Base-by-base conservation (phyloP, 2,888 invertebrate genomes). In the Drosophila anomelani region DNA sequence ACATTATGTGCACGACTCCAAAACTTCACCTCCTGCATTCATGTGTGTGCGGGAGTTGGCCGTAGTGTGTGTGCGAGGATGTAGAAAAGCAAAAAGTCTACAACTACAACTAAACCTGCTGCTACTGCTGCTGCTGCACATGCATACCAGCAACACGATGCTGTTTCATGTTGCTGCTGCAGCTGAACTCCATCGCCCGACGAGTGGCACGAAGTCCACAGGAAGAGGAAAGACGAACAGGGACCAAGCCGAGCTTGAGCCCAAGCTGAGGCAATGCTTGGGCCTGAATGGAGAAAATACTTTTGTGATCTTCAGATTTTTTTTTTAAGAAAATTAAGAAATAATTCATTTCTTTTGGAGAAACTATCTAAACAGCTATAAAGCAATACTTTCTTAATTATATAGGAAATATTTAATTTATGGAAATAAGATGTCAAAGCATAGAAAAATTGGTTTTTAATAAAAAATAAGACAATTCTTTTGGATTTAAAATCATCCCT, bases 51-150 rank as follows among this genome's bases (percentile, higher is more conserved):
- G 36, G 51, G 36, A 53, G 51, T 36, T 53, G 51, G 51, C 3
- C 5, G 51, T n/a, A 3, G 61, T 77, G 56, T 69, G 56, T 34
- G 68, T 69, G 60, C 67, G 73, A 59, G 80, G 61, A 74, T 85
- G 83, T 88, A 87, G 89, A 88, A 85, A 90, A 80, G 77, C 82
- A 86, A 85, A 89, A 90, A 78, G 75, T 74, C 82, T 83, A 89
- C 82, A 70, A 87, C 84, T 81, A 86, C 83, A 79, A 82, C 80
- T 76, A 88, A 85, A 56, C 76, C 75, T 73, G 56, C 61, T 34
- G 34, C 60, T 60, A 51, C 58, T 57, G 47, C 46, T 60, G 39
- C 32, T 29, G 26, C 23, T 61, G 57, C 66, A 68, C 59, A 51
- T 43, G 51, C 75, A 46, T 32, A 67, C 54, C 59, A 53, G 64